These are phyloP conservation scores for Leucoraja ocellata DNA, from an alignment of 2,797 vertebrate species.

Conservation along the genomic window DNA sequence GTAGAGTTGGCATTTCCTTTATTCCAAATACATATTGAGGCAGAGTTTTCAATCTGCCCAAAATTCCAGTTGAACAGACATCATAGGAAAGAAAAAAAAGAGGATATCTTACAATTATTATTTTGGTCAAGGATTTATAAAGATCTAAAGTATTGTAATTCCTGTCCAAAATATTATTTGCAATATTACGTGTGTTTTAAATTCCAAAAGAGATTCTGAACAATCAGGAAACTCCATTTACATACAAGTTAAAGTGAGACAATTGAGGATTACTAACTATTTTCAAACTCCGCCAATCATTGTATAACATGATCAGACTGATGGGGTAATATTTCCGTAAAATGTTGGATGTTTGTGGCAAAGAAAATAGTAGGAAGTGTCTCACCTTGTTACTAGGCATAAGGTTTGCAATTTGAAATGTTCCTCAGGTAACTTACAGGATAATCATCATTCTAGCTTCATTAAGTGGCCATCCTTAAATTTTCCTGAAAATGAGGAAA, in stretches of 20 bases:
- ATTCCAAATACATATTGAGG: too few relatives aligned
- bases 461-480: not conserved
- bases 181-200: too few relatives aligned
- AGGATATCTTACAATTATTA: not conserved
- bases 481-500: not conserved
- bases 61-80: too few relatives aligned
- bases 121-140: not conserved
- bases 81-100: not conserved
- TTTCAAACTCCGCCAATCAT: not conserved
- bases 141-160: not conserved
- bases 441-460: not conserved
- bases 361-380: not conserved
- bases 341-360: not conserved
- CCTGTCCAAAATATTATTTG: not conserved
- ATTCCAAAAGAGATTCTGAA: not conserved
- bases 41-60: too few relatives aligned
- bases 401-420: not conserved
- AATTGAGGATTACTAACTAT: not conserved
- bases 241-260: not conserved
- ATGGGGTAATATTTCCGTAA: not conserved
- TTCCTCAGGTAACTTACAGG: not conserved
- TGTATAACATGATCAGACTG: not conserved
- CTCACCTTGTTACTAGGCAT: not conserved
- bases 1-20: too few relatives aligned
- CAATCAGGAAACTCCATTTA: not conserved